Base-by-base conservation (phyloP, 2,888 invertebrate genomes). In the Blastobasis adustella region DNA sequence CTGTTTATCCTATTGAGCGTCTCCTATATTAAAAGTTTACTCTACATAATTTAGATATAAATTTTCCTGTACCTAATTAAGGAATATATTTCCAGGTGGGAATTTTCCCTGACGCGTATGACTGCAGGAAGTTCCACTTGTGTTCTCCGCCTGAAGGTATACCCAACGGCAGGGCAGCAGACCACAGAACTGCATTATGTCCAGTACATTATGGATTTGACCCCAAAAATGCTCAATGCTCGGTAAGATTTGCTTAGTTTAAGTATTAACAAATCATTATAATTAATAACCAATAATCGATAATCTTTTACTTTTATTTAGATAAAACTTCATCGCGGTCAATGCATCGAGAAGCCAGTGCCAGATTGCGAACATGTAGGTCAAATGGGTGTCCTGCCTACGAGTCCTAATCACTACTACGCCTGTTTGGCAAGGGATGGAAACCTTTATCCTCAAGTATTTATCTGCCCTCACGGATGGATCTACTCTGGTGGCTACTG, bases 391-490 rank as follows among this genome's bases (percentile, higher is more conserved):
- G 75, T 69, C 0, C 53, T 87, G 4, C 57, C 65, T 0, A 44
- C 58, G 36, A 84, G 85, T 52, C 66, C 74, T 6, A 84, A 85
- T 57, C 81, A 87, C 60, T 88, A 88, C 63, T 87, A 79, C 65
- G 79, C 87, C 0, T 88, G 88, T 45, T 66, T 86, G 4, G 63
- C 63, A 23, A 82, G 72, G 45, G 57, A 69, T 0, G 70, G 73
- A 0, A 43, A 37, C 0, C 49, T 84, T 0, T 71, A 76, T 37
- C 84, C 88, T 4, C 87, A 87, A 61, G 59, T 88, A 23, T 86
- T 88, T 63, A 74, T 87, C 45, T 88, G 88, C 46, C 88, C 88
- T 0, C 78, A 86, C 50, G 88, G 88, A 6, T 86, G 82, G 83
- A 72, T 66, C 57, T 87, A 83, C 63, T 75, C 72, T 66, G 74